Evolutionary conservation across 2,113 vertebrate genomes (phyloP).

Genomic region (Mesocricetus auratus): DNA sequence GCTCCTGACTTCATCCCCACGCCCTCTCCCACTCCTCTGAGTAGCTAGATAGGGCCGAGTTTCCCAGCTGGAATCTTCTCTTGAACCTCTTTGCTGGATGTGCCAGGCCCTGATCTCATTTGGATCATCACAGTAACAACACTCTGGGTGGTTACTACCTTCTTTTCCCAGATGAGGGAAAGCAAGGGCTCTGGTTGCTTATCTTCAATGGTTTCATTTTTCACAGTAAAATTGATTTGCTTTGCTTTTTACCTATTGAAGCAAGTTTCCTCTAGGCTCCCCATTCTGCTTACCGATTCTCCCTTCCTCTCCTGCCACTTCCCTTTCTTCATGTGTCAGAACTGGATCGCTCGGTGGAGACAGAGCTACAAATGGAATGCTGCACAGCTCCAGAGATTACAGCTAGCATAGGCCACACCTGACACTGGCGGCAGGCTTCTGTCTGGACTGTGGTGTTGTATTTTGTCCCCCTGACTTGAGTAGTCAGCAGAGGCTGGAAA

Average conservation of each 20-base stretch:
- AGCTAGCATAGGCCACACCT: rapidly evolving
- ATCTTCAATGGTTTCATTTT: not conserved
- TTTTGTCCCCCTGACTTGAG: not conserved
- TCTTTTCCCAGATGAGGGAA: slow-evolving; percentile 17
- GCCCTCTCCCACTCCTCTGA: not conserved
- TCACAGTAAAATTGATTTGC: not conserved
- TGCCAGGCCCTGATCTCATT: not conserved
- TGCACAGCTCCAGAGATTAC: not conserved
- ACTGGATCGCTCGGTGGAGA: not conserved
- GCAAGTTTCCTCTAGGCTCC: not conserved
- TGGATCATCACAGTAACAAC: not conserved
- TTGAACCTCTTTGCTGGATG: not conserved
- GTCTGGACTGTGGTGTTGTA: not conserved
- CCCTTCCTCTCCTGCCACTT: not conserved
- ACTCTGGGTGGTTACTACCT: not conserved
- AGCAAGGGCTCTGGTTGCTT: not conserved
- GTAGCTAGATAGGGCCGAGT: not conserved
- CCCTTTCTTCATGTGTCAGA: not conserved
- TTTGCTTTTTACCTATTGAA: not conserved
- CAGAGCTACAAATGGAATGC: not conserved
- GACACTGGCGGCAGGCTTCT: not conserved
- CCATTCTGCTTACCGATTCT: not conserved
- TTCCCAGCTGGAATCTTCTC: not conserved
- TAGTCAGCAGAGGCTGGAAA: not conserved
- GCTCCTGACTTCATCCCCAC: not conserved